Percentiles rank a stretch among this genome's conserved stretches.
phyloP scores from a whole-genome alignment of 2,888 invertebrate genomes.

The Theretra japonica region DNA sequence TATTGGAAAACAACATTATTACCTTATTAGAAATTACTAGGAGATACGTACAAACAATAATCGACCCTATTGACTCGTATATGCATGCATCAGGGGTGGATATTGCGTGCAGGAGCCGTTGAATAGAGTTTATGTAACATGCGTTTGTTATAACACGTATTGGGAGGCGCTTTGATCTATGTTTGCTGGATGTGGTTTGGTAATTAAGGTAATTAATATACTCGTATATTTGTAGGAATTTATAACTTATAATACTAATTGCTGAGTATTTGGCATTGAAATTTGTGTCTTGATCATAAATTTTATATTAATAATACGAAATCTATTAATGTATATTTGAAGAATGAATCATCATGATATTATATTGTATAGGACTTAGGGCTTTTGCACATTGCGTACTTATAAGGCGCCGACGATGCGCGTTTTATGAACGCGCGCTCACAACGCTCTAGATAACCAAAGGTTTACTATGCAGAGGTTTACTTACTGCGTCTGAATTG shows the following conservation, averaged over 20 bases:
- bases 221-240: too few species aligned
- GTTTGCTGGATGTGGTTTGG: conserved; percentile 4
- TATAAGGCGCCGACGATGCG: not conserved
- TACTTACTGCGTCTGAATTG: too few species aligned
- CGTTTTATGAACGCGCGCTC: too few species aligned
- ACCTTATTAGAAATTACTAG: conserved; percentile 73
- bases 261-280: too few species aligned
- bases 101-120: conserved; percentile 19
- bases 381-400: not conserved
- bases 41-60: conserved; percentile 40
- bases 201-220: not conserved
- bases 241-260: too few species aligned
- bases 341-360: too few species aligned
- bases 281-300: too few species aligned
- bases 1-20: conserved; percentile 71
- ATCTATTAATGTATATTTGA: too few species aligned
- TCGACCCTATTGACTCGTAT: conserved; percentile 32
- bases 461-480: too few species aligned
- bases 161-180: conserved; percentile 22
- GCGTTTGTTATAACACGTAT: conserved; percentile 33
- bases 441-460: too few species aligned
- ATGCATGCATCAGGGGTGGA: conserved; percentile 27
- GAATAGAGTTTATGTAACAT: conserved; percentile 28
- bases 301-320: too few species aligned
- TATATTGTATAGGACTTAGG: too few species aligned